Evolutionary conservation across 1,140 invertebrate species (phyloP), one percentile per base, ranked within the genome.

Genomic region (Asobara japonica): DNA sequence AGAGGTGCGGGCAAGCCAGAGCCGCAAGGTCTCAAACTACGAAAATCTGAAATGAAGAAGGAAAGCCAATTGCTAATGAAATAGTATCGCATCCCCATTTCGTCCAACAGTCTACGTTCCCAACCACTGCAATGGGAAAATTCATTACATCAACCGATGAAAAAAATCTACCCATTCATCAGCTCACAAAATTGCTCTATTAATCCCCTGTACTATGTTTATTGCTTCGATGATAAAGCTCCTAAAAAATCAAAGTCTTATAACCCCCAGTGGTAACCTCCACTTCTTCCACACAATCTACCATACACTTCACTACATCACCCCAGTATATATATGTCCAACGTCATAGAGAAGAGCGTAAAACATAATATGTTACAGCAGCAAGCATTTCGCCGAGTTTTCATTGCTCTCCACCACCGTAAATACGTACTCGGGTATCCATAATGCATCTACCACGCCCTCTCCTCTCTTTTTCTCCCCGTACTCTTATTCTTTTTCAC

Each of bases 371-470:
- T 74, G 73, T 74, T 74, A 65, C 69, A 68, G 65, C 51, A 69
- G 65, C 65, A 36, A 51, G 73, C 25, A 51, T 68, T 71, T 69
- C 62, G 38, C 60, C 72, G 73, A 45, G 62, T 74, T 38, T 74
- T 74, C 73, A 74, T 71, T 69, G 65, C 73, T 45, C 30, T 60
- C 56, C 36, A 74, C 22, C 64, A 67, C 64, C 64, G 73, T 74
- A 74, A 74, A 74, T 74, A 74, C 64, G 65, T 61, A 66, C 51
- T 67, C 38, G 64, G 67, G 69, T 74, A 76, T 76, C 76, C 76
- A 76, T 76, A 76, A 77, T 77, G 76, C 76, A 77, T 76, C 74
- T 73, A 72, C 76, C 76, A 76, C 76, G 76, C 74, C 76, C 66
- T 64, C 64, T 30, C 56, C 13, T 31, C 18, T 56, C 38, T 48